Evolutionary conservation across 2,888 invertebrate genomes (phyloP), one percentile per base, ranked within the genome.

Genomic region (Pardosa pseudoannulata): DNA sequence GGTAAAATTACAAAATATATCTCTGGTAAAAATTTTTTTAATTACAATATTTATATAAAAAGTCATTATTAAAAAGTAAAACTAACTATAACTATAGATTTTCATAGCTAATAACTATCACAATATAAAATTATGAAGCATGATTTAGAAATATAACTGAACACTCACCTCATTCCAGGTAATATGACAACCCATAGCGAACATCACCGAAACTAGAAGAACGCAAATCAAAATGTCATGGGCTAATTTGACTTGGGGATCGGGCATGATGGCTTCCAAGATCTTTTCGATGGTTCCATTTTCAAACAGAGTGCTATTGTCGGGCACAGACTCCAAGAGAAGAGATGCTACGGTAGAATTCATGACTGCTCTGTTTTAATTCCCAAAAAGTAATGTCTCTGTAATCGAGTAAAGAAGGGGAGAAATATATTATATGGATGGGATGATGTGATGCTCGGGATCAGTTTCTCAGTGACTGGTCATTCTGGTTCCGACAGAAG

Each of bases 141-240:
- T 3, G 1, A 7, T 56, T 27, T 23, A 19, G 9, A 6, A 27
- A 7, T 19, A 19, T 62, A n/a, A n/a, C 23, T 27, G 11, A 62
- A 23, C 2, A 87, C 88, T 85, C 64, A 89, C 89, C 82, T 89
- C 89, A 41, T 89, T 85, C 64, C 90, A 78, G 39, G 90, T 90
- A 29, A 91, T 90, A 3, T 90, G 90, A 64, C 90, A 90, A 16
- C 91, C 91, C 91, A 91, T 91, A 11, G 91, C 90, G 46, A 91
- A 90, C 91, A 91, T 91, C 67, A 91, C 91, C 13, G 90, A 80
- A 1, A 90, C 76, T 0, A 91, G 81, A 2, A 90, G 71, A 5
- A 88, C 76, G 27, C 89, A 87, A 11, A 90, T 88, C 27, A 89
- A 79, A 19, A 87, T 80, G 50, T 89, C 89, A 31, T 89, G 89